Evolutionary conservation across 2,797 vertebrate species (phyloP), one percentile per base, ranked within the genome.

Genomic region (Varecia variegata): DNA sequence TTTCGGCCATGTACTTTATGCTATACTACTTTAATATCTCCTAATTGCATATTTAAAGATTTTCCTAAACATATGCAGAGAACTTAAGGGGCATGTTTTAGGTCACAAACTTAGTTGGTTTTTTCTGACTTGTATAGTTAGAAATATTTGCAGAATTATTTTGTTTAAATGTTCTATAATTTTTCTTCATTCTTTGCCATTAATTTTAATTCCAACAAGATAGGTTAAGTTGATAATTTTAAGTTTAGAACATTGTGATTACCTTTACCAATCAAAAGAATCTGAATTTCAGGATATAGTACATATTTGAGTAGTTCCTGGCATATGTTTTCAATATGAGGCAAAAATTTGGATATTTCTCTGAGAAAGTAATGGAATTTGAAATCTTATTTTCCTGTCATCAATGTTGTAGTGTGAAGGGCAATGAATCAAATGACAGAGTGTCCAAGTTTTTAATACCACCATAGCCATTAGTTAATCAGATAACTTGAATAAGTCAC

Each of bases 111-210:
- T 88, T 86, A 50, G 45, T 97, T 89, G 62, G 40, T 93, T 89
- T 56, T 20, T 62, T 62, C 15, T 65, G 15, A 54, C 43, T 84
- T 40, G 14, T 87, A 47, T 74, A 58, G 9, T 62, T 90, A 92
- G 32, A 88, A 95, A 50, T 95, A 65, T 79, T 77, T 83, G 45
- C 88, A 92, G 54, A 93, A 89, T 94, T 93, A 95, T 38, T 83
- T 96, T 86, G 52, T 81, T 86, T 83, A 68, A 88, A 47, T 82
- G 4, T 81, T n/a, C n/a, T 12, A 23, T 68, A 60, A 54, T 58
- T 92, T 79, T 73, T 77, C 32, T 92, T 47, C 13, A 82, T 92
- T 73, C 20, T 83, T 27, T 94, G 38, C 71, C 21, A 83, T 82
- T 92, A 67, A 32, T 91, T 92, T 95, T 88, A 84, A 68, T 90